A percentile compares a stretch with the other conserved stretches of the same genome.
phyloP scores from a whole-genome alignment of 2,797 vertebrate species.

The Podarcis siculus region DNA sequence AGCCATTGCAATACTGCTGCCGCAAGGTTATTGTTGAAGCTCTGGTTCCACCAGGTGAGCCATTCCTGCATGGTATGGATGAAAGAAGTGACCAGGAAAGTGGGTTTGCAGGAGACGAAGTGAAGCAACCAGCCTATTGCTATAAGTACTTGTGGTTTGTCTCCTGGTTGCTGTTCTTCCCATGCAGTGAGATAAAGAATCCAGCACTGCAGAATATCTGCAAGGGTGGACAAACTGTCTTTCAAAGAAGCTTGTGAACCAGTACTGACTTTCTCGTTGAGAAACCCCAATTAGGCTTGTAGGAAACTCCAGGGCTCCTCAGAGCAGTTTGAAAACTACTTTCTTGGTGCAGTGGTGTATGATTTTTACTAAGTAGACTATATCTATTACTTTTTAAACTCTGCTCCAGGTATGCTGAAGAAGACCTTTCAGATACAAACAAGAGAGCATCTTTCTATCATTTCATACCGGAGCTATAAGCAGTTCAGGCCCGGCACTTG shows the following conservation, averaged over 20 bases:
- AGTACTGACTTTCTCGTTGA: not conserved
- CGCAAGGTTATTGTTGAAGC: no score
- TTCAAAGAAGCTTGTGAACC: not conserved
- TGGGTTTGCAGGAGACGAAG: not conserved
- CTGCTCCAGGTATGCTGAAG: conserved; percentile 15
- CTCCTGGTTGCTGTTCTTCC: not conserved
- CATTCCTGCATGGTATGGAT: not conserved
- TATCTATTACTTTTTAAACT: conserved; percentile 39
- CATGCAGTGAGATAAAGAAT: conserved; percentile 6
- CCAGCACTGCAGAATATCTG: not conserved
- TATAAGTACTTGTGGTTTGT: not conserved
- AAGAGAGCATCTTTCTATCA: conserved; percentile 50
- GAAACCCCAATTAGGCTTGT: not conserved
- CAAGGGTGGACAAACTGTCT: not conserved
- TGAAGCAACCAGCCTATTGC: not conserved
- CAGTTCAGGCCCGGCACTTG: conserved; percentile 76
- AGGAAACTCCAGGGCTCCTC: not conserved
- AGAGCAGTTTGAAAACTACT: not conserved
- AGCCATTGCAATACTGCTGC: no score
- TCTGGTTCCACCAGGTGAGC: no score
- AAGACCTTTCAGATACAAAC: conserved; percentile 49
- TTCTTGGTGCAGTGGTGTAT: not conserved
- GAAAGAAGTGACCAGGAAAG: not conserved
- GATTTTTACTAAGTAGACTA: conserved; percentile 31
- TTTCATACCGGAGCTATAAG: conserved; percentile 40